Evolutionary conservation across 2,888 invertebrate genomes (phyloP).

Genomic region (Aelia acuminata): DNA sequence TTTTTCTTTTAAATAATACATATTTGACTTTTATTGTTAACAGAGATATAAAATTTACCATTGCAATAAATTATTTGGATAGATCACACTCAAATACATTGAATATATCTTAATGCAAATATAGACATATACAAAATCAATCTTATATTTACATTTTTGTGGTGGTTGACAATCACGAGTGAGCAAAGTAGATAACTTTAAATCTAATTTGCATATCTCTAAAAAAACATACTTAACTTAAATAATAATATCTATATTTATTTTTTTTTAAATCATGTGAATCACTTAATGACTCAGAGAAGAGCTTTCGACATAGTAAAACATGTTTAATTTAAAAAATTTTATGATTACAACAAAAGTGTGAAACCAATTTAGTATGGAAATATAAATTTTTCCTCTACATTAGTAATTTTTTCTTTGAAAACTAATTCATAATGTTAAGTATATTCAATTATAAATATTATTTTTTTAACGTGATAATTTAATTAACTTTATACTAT

Average conservation of each 20-base stretch:
- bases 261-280: not conserved
- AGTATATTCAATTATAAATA: no score
- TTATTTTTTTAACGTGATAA: no score
- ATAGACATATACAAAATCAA: slow-evolving; percentile 41
- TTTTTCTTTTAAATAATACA: slow-evolving; percentile 25
- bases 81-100: slow-evolving; percentile 50
- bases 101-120: slow-evolving; percentile 32
- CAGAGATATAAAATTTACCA: slow-evolving; percentile 11
- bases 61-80: slow-evolving; percentile 43
- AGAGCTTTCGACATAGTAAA: not conserved
- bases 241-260: not conserved
- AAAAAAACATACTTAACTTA: not conserved
- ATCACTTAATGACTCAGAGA: not conserved
- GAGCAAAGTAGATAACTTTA: slow-evolving; percentile 40
- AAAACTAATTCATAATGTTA: not conserved
- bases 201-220: not conserved
- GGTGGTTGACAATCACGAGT: slow-evolving; percentile 3
- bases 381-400: not conserved
- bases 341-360: not conserved
- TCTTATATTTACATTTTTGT: slow-evolving; percentile 50
- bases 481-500: no score
- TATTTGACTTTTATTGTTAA: slow-evolving; percentile 12
- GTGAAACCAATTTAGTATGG: not conserved
- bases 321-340: not conserved
- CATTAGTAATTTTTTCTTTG: not conserved